Evolutionary conservation across 2,113 vertebrate genomes (phyloP), one percentile per base, ranked within the genome.

Genomic region (Pollimyrus isidori): DNA sequence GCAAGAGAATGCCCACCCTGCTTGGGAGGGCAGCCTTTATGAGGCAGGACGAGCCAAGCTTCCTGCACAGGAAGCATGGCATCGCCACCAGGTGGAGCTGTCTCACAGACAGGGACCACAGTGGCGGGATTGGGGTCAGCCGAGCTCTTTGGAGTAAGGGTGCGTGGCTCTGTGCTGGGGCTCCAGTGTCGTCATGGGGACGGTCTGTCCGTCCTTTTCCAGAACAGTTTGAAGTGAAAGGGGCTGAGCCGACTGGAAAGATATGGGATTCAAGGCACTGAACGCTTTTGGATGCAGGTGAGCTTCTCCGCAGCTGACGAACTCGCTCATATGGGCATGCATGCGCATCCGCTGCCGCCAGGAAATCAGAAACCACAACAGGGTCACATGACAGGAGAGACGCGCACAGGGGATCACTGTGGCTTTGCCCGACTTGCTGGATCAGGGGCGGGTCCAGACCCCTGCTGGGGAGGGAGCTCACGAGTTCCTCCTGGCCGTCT

Each of bases 331-430:
- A 9, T 48, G 10, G 23, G 56, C 21, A 50, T 3, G 3, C 23
- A 21, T n/a, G 52, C 15, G 50, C 86, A 87, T 30, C 21, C 15
- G 21, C 53, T 42, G 56, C 21, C 46, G 56, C 92, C 76, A 92
- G 92, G 89, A 50, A 80, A 39, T 35, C 46, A 89, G 42, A 69
- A 84, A 89, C 76, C 88, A 46, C 50, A 48, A 39, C 3, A 13
- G 52, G 88, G 89, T 94, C 93, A 94, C 86, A 90, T 95, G 94
- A 94, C 92, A 50, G 90, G 93, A 85, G n/a, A 65, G 88, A 42
- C 42, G 0, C 19, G 89, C 88, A 73, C 62, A 80, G 87, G 89
- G 48, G 48, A 10, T 17, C 49, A 53, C 49, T 46, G 49, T 2
- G 84, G 42, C 30, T 48, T 86, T 52, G 84, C 46, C 23, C 17